Base-by-base conservation (phyloP, 1,140 invertebrate genomes). In the Cyclina sinensis region DNA sequence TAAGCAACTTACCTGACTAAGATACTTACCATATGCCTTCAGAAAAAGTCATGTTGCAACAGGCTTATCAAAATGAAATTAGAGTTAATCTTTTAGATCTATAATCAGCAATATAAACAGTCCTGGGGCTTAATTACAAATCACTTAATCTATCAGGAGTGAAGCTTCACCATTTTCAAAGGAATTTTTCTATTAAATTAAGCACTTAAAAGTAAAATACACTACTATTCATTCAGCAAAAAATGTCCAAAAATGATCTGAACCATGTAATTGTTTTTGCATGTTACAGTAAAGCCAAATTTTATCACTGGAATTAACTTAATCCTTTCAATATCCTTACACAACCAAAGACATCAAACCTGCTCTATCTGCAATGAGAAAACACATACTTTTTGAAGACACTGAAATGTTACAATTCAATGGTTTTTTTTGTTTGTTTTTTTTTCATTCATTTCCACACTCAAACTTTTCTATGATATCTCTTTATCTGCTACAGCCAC, bases 391-490 rank as follows among this genome's bases (percentile, higher is more conserved):
- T n/a, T 57, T 18, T 57, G 54, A 9, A 4, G 3, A 57, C 54
- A 57, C 3, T 9, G 5, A n/a, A 18, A 5, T 9, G 54, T n/a
- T 9, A 9, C 54, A 57, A 57, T 9, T n/a, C 54, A 57, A 57
- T 9, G 48, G 9, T 51, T 11, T 18, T n/a, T n/a, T n/a, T n/a
- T n/a, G n/a, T n/a, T n/a, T n/a, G n/a, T n/a, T n/a, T 30, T 16
- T 35, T 65, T 65, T 65, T 65, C 59, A 65, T 65, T 65, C 59
- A 65, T 65, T 54, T 65, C 59, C 59, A 65, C 59, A 65, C n/a
- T 30, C 30, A 65, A 65, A 65, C 59, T 24, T 65, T 65, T 65
- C 30, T 30, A 65, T 70, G 65, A 70, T 37, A 70, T 70, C 65
- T 70, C 32, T 30, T 18, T 2, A 70, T 9, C 65, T 37, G 65